These are phyloP conservation scores for Onychomys leucogaster DNA, from an alignment of 2,797 vertebrate genomes.

Conservation along the genomic window DNA sequence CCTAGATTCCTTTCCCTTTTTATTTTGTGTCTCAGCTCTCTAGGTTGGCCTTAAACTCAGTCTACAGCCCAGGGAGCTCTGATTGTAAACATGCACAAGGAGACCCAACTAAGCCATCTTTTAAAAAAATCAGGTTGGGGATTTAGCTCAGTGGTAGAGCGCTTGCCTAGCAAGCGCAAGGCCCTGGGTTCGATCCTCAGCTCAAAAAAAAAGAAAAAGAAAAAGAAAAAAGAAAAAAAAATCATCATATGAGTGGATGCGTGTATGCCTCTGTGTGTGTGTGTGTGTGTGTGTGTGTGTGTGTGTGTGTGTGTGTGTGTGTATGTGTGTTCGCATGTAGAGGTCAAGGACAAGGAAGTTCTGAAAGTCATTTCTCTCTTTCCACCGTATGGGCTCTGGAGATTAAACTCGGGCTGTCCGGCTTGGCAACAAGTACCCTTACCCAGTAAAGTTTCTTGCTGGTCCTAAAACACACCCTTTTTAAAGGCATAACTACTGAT, in stretches of 20 bases:
- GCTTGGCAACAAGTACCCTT: neutral
- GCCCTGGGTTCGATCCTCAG: too few relatives aligned
- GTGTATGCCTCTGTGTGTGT: accelerated
- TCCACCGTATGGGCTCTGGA: neutral
- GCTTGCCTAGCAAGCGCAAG: too few relatives aligned
- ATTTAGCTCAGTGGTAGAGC: too few relatives aligned
- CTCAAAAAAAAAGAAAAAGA: too few relatives aligned
- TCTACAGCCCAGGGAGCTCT: neutral
- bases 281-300: too few relatives aligned
- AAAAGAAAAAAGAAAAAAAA: too few relatives aligned
- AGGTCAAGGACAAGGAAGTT: neutral
- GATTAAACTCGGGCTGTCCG: neutral
- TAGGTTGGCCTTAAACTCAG: neutral
- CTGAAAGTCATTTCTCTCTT: neutral
- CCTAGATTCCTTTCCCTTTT: neutral
- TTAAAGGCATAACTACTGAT: neutral
- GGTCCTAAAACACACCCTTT: neutral
- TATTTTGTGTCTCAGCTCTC: neutral
- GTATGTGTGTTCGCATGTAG: neutral
- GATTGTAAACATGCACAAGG: neutral
- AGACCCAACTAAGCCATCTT: neutral
- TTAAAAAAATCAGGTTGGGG: too few relatives aligned
- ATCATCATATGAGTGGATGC: neutral
- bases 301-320: too few relatives aligned
- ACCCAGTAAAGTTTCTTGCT: neutral